Base-by-base conservation (phyloP, 1,140 invertebrate genomes). In the Drosophila lowei region DNA sequence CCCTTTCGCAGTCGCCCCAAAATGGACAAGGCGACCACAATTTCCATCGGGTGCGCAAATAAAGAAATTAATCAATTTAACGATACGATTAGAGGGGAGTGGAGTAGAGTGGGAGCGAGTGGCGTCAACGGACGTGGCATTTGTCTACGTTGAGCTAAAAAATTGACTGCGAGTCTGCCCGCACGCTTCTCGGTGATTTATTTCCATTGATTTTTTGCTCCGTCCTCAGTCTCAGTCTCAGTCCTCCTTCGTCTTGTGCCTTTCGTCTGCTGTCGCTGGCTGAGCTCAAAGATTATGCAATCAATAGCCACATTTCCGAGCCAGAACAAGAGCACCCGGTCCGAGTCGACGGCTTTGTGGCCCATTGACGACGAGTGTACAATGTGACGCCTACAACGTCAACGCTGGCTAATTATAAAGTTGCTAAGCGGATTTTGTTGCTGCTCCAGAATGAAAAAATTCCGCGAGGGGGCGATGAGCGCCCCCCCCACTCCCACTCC, bases 21-120 rank as follows among this genome's bases (percentile, higher is more conserved):
- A 23, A 66, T 23, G 42, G 34, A 54, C 21, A 41, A 66, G 64
- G 43, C 47, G 52, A 47, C 52, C 58, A 46, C 47, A 75, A 72
- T 57, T 65, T 79, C 59, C 30, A 42, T 43, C 59, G 58, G 48
- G 47, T 53, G 53, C 59, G 54, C 73, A 78, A 77, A 88, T 72
- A 86, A 88, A 72, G 63, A 72, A 83, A 88, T 83, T 75, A 86
- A 86, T 86, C 83, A 88, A 86, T 88, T 83, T 79, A 64, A 81
- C 77, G 74, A 80, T 72, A 61, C 72, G 72, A 85, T 85, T 71
- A 79, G 44, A 46, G 76, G 65, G 56, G 50, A 66, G 52, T 72
- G 0, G 23, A 25, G 56, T 56, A 2, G 18, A 18, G 18, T 2
- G 18, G 18, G 18, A 2, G 18, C 74, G 50, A 65, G 48, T 61